Conservation (phyloP, 2,113 vertebrate species). For the Sinocyclocheilus maitianheensis region DNA sequence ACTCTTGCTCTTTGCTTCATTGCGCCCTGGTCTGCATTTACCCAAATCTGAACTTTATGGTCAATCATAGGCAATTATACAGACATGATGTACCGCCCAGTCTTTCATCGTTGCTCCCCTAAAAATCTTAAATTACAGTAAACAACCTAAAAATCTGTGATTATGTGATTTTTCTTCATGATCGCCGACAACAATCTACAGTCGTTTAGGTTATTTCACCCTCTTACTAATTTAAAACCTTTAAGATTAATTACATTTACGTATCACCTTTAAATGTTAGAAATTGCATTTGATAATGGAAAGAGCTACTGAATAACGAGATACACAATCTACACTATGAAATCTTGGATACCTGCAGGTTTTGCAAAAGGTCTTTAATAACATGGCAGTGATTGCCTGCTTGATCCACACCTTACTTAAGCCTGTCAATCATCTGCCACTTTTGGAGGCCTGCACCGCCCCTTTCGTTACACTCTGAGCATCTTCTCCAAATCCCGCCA, state of each 20-base stretch:
- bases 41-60: slow-evolving; percentile 1
- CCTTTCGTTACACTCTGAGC: slow-evolving; percentile 52
- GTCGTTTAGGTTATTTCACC: neutral
- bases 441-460: slow-evolving; percentile 37
- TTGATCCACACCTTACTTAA: slow-evolving; percentile 55
- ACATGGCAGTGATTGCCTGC: slow-evolving; percentile 48
- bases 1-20: slow-evolving; percentile 4
- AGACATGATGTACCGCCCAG: neutral
- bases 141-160: neutral
- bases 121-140: neutral
- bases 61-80: slow-evolving; percentile 12
- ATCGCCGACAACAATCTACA: neutral
- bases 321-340: slow-evolving; percentile 12
- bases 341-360: slow-evolving; percentile 37
- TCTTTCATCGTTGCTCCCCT: neutral
- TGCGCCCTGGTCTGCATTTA: neutral
- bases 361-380: slow-evolving; percentile 49
- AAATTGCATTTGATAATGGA: slow-evolving; percentile 16
- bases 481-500: slow-evolving; percentile 42
- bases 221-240: neutral
- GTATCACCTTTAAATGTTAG: slow-evolving; percentile 1
- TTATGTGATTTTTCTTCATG: neutral
- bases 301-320: slow-evolving; percentile 5
- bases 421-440: slow-evolving; percentile 58
- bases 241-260: neutral